Evolutionary conservation across 2,113 vertebrate species (phyloP).

Genomic region (Phalacrocorax pelagicus): DNA sequence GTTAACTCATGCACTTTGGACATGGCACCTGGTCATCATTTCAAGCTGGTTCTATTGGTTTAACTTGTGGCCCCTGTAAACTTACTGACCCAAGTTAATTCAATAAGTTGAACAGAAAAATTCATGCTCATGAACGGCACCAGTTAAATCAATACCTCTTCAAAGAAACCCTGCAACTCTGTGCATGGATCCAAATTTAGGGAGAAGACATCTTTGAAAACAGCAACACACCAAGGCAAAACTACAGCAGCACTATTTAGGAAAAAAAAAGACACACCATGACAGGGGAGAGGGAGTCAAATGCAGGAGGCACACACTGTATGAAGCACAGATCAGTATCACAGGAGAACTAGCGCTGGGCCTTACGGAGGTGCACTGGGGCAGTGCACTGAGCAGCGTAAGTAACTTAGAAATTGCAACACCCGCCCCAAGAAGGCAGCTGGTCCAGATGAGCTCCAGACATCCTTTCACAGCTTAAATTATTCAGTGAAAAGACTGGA

Average conservation of each 20-base stretch:
- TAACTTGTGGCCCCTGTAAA: not conserved
- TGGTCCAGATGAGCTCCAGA: not conserved
- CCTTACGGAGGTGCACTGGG: not conserved
- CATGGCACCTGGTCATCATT: not conserved
- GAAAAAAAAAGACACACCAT: not conserved
- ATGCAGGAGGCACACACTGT: not conserved
- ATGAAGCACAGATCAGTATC: not conserved
- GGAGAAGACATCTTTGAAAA: not conserved
- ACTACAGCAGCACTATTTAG: not conserved
- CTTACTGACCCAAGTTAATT: not conserved
- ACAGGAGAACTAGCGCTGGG: not conserved
- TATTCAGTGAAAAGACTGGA: not conserved
- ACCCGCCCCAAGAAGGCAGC: not conserved
- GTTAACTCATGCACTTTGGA: not conserved
- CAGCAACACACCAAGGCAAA: not conserved
- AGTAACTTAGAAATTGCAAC: not conserved
- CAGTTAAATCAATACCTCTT: not conserved
- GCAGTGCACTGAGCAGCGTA: accelerated
- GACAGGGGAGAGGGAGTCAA: not conserved
- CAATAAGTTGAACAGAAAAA: not conserved
- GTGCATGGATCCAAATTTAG: not conserved
- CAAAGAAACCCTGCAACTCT: not conserved
- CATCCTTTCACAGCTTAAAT: not conserved
- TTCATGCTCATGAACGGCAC: not conserved
- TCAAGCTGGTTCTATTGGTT: not conserved